Evolutionary conservation across 30 jellyfish, hydroid and myxozoan species (phyloP).

Genomic region (Chrysaora quinquecirrha): DNA sequence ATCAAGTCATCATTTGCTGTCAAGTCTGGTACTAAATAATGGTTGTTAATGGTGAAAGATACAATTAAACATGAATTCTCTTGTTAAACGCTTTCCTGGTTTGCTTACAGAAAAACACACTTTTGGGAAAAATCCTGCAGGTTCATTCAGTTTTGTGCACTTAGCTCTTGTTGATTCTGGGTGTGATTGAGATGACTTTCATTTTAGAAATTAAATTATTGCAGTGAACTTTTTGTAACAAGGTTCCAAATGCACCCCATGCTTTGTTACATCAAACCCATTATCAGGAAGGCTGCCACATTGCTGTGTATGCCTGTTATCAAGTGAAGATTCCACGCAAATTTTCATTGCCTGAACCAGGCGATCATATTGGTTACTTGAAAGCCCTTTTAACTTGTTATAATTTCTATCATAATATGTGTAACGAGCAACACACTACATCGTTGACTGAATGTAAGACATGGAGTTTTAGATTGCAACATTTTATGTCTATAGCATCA

Average conservation of each 20-base stretch:
- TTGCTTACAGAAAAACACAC: conserved; percentile 18
- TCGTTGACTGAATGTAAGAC: neutral
- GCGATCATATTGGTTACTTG: neutral
- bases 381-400: neutral
- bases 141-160: conserved; percentile 8
- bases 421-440: neutral
- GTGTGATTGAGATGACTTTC: conserved; percentile 2
- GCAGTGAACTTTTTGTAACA: conserved; percentile 11
- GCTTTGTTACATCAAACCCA: neutral
- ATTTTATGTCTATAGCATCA: neutral
- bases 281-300: neutral
- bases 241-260: conserved; percentile 12
- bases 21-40: too few species aligned
- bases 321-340: neutral
- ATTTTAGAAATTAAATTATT: neutral
- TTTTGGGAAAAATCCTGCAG: conserved; percentile 25
- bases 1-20: too few species aligned
- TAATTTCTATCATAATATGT: neutral
- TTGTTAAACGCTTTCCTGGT: neutral
- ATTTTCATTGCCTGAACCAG: neutral
- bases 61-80: neutral
- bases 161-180: conserved; percentile 15
- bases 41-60: too few species aligned
- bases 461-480: neutral
- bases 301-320: neutral